Conservation (phyloP, 2,888 invertebrate species). For the Pristionchus fissidentatus region DNA sequence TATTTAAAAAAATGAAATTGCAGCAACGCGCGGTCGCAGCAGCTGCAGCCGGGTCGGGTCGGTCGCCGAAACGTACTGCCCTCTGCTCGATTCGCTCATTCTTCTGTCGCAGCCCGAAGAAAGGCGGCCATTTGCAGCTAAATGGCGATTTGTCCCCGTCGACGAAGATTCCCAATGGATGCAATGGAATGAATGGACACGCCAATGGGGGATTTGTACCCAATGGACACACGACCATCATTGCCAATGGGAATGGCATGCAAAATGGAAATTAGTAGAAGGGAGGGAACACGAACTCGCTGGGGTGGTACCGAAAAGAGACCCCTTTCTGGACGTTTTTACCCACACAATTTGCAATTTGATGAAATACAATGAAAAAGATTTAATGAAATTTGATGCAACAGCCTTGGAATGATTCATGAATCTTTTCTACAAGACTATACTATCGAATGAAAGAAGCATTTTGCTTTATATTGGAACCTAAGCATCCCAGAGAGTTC, state of each 20-base stretch:
- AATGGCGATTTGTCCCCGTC: neutral
- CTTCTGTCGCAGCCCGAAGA: conserved; percentile 29
- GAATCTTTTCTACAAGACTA: too few species aligned
- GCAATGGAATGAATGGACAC: neutral
- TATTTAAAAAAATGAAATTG: too few species aligned
- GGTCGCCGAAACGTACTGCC: neutral
- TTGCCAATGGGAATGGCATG: conserved; percentile 11
- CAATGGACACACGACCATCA: neutral
- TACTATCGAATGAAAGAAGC: too few species aligned
- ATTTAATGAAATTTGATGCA: too few species aligned
- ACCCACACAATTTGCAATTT: too few species aligned
- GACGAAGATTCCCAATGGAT: neutral
- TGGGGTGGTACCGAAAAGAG: too few species aligned
- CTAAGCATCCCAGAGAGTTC: too few species aligned
- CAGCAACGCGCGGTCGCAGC: neutral
- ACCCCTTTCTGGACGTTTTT: too few species aligned
- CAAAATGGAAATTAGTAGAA: conserved; percentile 16
- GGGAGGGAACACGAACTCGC: too few species aligned
- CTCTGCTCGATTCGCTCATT: conserved; percentile 2
- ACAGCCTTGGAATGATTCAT: too few species aligned
- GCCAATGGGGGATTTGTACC: neutral
- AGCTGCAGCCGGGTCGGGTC: neutral
- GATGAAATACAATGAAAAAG: too few species aligned
- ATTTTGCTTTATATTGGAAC: too few species aligned
- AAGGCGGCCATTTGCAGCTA: neutral